Percentiles rank a stretch among this genome's conserved stretches.
phyloP scores from a whole-genome alignment of 2,888 invertebrate species.

The Hemaris fuciformis region DNA sequence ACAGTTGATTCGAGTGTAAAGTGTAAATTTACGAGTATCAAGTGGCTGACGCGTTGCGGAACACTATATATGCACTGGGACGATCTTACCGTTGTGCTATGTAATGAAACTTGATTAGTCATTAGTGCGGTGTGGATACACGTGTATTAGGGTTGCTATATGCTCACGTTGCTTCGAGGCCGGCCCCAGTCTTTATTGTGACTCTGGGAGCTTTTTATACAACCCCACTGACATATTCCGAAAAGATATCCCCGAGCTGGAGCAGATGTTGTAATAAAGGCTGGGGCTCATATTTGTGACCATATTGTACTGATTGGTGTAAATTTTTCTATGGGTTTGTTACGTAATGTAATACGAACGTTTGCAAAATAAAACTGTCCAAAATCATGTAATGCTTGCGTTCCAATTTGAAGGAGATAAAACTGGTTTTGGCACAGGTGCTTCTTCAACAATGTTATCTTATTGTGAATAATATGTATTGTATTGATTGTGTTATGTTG shows the following conservation, averaged over 20 bases:
- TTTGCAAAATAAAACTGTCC: conserved; percentile 45
- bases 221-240: conserved; percentile 9
- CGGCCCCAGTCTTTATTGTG: conserved; percentile 67
- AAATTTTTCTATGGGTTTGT: conserved; percentile 79
- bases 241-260: conserved; percentile 23
- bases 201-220: conserved; percentile 15
- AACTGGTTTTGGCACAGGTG: conserved; percentile 58
- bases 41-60: conserved; percentile 59
- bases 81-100: conserved; percentile 65
- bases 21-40: conserved; percentile 74
- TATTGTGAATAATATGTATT: conserved; percentile 43
- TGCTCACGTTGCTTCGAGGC: conserved; percentile 64
- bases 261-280: conserved; percentile 43
- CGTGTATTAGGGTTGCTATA: conserved; percentile 61
- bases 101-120: conserved; percentile 65
- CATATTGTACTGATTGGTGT: conserved; percentile 74
- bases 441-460: conserved; percentile 38
- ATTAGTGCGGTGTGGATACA: conserved; percentile 66
- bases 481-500: conserved; percentile 39
- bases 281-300: conserved; percentile 69
- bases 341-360: conserved; percentile 52
- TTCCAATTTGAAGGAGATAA: conserved; percentile 40
- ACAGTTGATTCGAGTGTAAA: conserved; percentile 72
- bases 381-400: conserved; percentile 39
- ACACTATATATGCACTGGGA: conserved; percentile 57